Conservation (phyloP, 2,113 vertebrate species). For the Xiphorhynchus elegans region DNA sequence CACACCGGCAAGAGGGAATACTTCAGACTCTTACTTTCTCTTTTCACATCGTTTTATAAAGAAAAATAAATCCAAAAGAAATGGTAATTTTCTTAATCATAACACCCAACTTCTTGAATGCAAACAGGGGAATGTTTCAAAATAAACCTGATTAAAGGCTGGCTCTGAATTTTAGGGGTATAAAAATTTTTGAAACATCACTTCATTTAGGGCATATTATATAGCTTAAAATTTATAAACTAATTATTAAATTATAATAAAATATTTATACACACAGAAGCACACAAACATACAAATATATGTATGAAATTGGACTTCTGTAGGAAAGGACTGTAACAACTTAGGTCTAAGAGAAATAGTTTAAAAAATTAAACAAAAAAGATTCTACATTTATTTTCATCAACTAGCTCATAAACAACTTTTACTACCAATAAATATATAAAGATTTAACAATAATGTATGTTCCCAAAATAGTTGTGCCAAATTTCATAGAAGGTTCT, state of each 20-base stretch:
- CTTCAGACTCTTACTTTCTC: background rate
- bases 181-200: background rate
- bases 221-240: background rate
- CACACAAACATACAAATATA: accelerated
- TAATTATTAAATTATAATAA: background rate
- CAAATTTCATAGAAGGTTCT: background rate
- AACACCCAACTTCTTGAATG: background rate
- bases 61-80: background rate
- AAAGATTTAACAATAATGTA: background rate
- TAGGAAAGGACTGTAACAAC: background rate
- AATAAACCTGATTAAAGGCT: background rate
- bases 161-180: background rate
- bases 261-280: background rate
- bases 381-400: background rate
- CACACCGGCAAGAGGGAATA: background rate
- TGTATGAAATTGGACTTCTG: background rate
- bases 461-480: background rate
- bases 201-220: background rate
- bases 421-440: background rate
- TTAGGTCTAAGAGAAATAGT: background rate
- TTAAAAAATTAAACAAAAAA: background rate
- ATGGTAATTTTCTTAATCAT: background rate
- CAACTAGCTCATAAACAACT: background rate
- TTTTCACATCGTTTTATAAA: background rate
- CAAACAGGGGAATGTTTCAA: background rate